phyloP scores from a whole-genome alignment of 2,113 vertebrate genomes.

The Boleophthalmus pectinirostris region DNA sequence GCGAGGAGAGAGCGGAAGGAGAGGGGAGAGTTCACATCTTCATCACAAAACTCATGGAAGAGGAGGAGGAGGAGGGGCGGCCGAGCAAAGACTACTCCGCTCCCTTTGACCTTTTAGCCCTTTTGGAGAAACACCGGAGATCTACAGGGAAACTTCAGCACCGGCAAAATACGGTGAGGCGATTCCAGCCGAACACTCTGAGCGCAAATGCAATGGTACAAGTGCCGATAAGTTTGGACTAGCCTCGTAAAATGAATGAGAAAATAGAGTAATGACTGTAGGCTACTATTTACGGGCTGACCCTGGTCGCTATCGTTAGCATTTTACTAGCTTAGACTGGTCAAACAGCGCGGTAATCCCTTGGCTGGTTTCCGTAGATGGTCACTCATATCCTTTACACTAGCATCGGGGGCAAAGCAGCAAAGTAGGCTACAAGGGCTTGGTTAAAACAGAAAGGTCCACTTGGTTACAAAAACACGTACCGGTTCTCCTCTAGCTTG shows the following conservation, averaged over 20 bases:
- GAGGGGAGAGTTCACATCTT: conserved; percentile 63
- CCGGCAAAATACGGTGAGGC: not conserved
- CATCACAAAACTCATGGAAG: conserved; percentile 36
- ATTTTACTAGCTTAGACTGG: not conserved
- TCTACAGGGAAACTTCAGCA: conserved; percentile 13
- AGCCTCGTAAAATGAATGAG: not conserved
- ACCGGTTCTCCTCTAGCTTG: not conserved
- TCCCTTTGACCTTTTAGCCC: conserved; percentile 56
- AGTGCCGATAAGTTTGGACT: not conserved
- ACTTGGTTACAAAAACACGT: conserved; percentile 4
- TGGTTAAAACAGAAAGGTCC: conserved; percentile 8
- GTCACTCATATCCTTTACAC: not conserved
- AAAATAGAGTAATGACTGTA: not conserved
- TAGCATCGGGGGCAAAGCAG: not conserved
- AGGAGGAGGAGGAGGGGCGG: conserved; percentile 20
- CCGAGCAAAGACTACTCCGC: conserved; percentile 20
- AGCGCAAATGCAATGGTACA: not conserved
- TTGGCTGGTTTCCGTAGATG: not conserved
- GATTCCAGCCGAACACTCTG: not conserved
- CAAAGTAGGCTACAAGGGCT: not conserved
- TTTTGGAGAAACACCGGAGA: not conserved
- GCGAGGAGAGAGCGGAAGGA: conserved; percentile 23
- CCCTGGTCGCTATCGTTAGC: not conserved
- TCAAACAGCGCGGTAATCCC: not conserved
- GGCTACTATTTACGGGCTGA: not conserved